Base-by-base conservation (phyloP, 2,888 invertebrate genomes). In the Helicoverpa assulta region DNA sequence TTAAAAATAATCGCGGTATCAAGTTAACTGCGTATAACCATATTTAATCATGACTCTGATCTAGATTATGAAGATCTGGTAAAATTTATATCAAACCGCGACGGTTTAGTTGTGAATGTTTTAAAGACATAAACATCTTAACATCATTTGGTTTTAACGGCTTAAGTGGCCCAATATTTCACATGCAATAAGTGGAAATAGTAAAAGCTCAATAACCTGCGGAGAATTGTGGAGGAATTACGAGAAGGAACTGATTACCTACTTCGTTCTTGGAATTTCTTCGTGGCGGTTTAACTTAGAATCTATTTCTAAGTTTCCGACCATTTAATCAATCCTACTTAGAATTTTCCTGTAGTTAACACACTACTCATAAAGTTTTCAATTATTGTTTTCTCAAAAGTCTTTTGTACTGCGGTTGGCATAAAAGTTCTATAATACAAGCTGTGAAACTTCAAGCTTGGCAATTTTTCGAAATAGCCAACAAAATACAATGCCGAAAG, bases 1-100 rank as follows among this genome's bases (percentile, higher is more conserved):
- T 81, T 76, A 61, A 70, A 70, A 68, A 69, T 80, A 26, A 72
- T 72, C 57, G 57, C 43, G 65, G 59, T 68, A 68, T 68, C 57
- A 76, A 70, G 29, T 70, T 70, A 58, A 63, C 37, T 70, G 66
- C 60, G 58, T 37, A 52, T 56, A 53, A 62, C 37, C 56, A 76
- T 70, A 73, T 70, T 57, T 19, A n/a, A 63, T 60, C 12, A 43
- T 26, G 57, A 26, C 1, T 19, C 29, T 63, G 18, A 29, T 40
- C 52, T 51, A 14, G 47, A 50, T 18, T 72, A 21, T 53, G 5
- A 10, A 26, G 18, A 59, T 43, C 33, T 51, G 10, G 8, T 8
- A 33, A n/a, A 19, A 26, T 19, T 10, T 8, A 19, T 47, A 47
- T 47, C 47, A 6, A 16, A 6, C 1, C 37, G 12, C 10, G 12